phyloP scores from a whole-genome alignment of 2,888 invertebrate species.

The Parnassius apollo region DNA sequence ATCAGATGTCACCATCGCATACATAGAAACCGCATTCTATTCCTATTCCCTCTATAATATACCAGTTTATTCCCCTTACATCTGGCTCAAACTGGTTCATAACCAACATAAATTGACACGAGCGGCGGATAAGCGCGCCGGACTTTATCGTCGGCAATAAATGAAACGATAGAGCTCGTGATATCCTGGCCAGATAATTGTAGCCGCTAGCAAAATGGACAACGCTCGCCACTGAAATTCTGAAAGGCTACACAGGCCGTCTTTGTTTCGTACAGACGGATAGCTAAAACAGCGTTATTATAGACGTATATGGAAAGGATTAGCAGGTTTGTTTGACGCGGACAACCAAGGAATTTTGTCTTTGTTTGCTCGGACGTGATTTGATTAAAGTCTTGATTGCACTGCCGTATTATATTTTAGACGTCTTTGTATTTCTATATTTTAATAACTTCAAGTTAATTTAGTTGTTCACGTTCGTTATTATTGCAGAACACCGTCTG shows the following conservation, averaged over 20 bases:
- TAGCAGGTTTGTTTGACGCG: constrained; percentile 30
- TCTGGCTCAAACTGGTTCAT: constrained; percentile 49
- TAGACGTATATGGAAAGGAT: constrained; percentile 33
- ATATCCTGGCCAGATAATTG: constrained; percentile 38
- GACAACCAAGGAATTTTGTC: constrained; percentile 37
- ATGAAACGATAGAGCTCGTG: constrained; percentile 37
- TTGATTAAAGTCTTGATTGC: constrained; percentile 37
- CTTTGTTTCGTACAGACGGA: constrained; percentile 40
- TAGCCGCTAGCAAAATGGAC: constrained; percentile 47
- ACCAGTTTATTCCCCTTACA: constrained; percentile 63
- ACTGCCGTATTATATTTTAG: constrained; percentile 23
- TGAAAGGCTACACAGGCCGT: constrained; percentile 40
- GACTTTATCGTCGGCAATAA: constrained; percentile 24
- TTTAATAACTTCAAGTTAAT: constrained; percentile 25
- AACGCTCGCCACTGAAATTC: constrained; percentile 39
- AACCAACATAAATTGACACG: constrained; percentile 46
- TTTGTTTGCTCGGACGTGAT: constrained; percentile 40
- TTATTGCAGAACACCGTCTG: constrained; percentile 18
- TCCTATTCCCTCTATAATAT: constrained; percentile 52
- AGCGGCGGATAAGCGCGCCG: constrained; percentile 30
- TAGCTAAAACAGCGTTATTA: constrained; percentile 35
- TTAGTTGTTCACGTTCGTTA: constrained; percentile 17
- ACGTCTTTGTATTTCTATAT: constrained; percentile 28
- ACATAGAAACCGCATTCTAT: constrained; percentile 70
- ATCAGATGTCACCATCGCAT: constrained; percentile 64